phyloP scores from a whole-genome alignment of 2,113 vertebrate genomes.

The Xenopus borealis region DNA sequence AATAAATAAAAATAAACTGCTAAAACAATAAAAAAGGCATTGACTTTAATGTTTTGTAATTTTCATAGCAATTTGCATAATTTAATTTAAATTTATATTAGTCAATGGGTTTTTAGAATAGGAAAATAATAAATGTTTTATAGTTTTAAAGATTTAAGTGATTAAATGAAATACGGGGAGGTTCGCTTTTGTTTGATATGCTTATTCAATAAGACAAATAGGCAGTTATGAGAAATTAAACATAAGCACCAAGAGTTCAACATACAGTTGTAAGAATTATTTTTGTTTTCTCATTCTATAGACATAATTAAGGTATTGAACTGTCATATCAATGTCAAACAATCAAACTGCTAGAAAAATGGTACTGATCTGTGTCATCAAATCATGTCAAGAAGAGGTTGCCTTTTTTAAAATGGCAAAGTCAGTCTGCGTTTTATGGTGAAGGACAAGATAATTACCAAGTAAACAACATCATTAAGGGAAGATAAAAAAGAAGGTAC shows the following conservation, averaged over 20 bases:
- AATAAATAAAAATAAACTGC: no score
- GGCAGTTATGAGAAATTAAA: background rate
- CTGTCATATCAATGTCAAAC: constrained; percentile 32
- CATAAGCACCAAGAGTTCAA: background rate
- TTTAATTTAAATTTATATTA: background rate
- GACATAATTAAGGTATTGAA: constrained; percentile 23
- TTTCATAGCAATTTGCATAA: background rate
- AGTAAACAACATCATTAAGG: constrained; percentile 22
- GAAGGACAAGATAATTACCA: constrained; percentile 31
- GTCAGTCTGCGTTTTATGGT: constrained; percentile 10
- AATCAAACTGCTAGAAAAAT: constrained; percentile 26
- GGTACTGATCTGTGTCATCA: constrained; percentile 7
- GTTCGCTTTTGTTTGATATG: constrained; percentile 1
- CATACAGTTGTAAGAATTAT: background rate
- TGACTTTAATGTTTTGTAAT: background rate
- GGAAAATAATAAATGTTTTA: constrained; percentile 3
- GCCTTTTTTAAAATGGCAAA: constrained; percentile 6
- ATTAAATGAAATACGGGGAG: background rate
- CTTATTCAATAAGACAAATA: constrained; percentile 17
- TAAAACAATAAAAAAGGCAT: no score
- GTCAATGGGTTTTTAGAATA: background rate
- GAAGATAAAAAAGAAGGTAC: constrained; percentile 9
- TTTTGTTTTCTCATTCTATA: constrained; percentile 19
- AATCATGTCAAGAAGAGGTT: constrained; percentile 18
- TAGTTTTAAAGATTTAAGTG: background rate